Evolutionary conservation across 2,888 invertebrate genomes (phyloP).

Genomic region (Cryptosula pallasiana): DNA sequence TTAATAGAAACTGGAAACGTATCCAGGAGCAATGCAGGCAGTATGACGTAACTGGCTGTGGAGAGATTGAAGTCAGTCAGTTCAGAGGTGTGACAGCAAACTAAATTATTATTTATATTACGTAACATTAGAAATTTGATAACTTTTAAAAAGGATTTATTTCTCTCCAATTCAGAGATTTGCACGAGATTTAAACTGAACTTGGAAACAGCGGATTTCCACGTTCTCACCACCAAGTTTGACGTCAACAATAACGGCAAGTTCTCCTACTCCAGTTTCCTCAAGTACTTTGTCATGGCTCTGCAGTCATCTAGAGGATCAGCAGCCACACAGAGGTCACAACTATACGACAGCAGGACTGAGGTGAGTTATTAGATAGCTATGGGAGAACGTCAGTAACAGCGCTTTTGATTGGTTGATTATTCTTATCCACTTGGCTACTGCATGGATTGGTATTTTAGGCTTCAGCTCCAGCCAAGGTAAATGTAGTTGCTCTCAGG

Average conservation of each 20-base stretch:
- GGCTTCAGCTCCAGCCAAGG: no score
- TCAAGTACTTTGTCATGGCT: conserved; percentile 45
- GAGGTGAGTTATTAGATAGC: no score
- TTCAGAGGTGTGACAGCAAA: conserved; percentile 37
- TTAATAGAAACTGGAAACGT: conserved; percentile 44
- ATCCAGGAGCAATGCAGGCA: conserved; percentile 44
- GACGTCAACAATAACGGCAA: conserved; percentile 44
- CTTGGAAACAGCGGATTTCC: conserved; percentile 35
- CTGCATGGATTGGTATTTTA: no score
- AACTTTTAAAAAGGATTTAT: no score
- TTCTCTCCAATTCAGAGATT: no score
- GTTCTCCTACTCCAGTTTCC: conserved; percentile 46
- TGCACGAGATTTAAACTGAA: background rate
- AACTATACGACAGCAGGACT: background rate
- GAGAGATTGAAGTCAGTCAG: conserved; percentile 38
- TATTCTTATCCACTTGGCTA: no score
- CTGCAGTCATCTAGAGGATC: conserved; percentile 31
- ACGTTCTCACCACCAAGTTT: conserved; percentile 43
- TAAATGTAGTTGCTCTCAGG: no score
- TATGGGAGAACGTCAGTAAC: no score
- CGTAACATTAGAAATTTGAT: no score
- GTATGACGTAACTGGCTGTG: conserved; percentile 39
- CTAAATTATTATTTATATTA: no score
- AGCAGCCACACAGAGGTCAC: background rate
- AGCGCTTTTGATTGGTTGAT: no score